Evolutionary conservation across 1,140 invertebrate genomes (phyloP).

Genomic region (Caenorhabditis briggsae): DNA sequence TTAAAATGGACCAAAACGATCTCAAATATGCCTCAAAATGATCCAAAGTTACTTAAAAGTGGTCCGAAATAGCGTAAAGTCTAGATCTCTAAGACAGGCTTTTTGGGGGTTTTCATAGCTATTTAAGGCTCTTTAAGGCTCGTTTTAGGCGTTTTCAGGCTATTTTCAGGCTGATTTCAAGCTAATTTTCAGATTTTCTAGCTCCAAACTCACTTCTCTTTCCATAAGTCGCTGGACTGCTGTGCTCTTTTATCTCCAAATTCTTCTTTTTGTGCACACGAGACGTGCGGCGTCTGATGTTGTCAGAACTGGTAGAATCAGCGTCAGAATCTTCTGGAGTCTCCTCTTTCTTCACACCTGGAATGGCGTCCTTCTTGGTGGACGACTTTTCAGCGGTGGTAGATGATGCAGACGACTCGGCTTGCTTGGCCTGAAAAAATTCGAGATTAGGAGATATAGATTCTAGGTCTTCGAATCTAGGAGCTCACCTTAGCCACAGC

Average conservation of each 20-base stretch:
- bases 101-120: no score
- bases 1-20: no score
- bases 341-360: neutral
- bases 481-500: neutral
- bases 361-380: neutral
- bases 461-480: neutral
- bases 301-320: neutral
- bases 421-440: neutral
- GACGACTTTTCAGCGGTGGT: neutral
- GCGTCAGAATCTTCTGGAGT: neutral
- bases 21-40: no score
- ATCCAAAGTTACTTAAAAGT: no score
- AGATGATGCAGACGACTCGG: neutral
- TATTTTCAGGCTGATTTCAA: neutral
- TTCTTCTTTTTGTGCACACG: no score
- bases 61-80: no score
- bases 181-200: neutral
- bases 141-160: neutral
- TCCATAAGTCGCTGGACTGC: no score
- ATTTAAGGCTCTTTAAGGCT: no score
- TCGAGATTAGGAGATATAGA: neutral
- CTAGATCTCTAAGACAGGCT: no score
- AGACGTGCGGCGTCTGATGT: neutral
- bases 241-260: no score
- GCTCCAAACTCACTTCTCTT: conserved; percentile 17